Evolutionary conservation across 2,888 invertebrate genomes (phyloP).

Genomic region (Spilarctia lutea): DNA sequence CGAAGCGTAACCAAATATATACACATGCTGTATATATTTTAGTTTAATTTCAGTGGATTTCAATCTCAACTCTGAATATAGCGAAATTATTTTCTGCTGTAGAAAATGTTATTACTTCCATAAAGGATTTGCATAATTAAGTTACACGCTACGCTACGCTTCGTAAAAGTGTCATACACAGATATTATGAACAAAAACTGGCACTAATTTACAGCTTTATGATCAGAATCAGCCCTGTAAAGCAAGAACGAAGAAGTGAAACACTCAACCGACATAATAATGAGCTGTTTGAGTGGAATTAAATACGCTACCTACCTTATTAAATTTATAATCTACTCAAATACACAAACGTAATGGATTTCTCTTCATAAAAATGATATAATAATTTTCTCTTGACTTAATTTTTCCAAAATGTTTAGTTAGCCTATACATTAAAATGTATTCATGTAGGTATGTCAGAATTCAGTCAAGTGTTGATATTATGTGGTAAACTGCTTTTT

Average conservation of each 20-base stretch:
- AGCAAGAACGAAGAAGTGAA: constrained; percentile 45
- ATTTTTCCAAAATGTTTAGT: neutral
- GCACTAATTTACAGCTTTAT: constrained; percentile 43
- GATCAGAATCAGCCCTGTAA: constrained; percentile 42
- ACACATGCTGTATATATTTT: constrained; percentile 6
- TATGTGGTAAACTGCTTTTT: constrained; percentile 17
- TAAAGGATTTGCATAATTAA: constrained; percentile 34
- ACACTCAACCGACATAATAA: constrained; percentile 32
- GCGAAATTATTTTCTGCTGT: constrained; percentile 27
- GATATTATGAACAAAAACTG: constrained; percentile 40
- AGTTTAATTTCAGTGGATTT: constrained; percentile 5
- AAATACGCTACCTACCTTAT: constrained; percentile 22
- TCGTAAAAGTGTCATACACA: constrained; percentile 29
- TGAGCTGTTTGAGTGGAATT: constrained; percentile 25
- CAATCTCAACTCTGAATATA: constrained; percentile 34
- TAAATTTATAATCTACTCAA: constrained; percentile 32
- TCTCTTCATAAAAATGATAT: constrained; percentile 19
- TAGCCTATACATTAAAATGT: neutral
- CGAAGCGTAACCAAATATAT: constrained; percentile 39
- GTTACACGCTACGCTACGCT: constrained; percentile 32
- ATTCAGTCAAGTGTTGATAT: constrained; percentile 13
- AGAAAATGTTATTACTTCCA: constrained; percentile 24
- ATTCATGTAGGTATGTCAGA: neutral
- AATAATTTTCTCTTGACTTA: constrained; percentile 24
- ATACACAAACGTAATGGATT: constrained; percentile 21